Evolutionary conservation across 2,888 invertebrate genomes (phyloP).

Genomic region (Ganaspis brasiliensis): DNA sequence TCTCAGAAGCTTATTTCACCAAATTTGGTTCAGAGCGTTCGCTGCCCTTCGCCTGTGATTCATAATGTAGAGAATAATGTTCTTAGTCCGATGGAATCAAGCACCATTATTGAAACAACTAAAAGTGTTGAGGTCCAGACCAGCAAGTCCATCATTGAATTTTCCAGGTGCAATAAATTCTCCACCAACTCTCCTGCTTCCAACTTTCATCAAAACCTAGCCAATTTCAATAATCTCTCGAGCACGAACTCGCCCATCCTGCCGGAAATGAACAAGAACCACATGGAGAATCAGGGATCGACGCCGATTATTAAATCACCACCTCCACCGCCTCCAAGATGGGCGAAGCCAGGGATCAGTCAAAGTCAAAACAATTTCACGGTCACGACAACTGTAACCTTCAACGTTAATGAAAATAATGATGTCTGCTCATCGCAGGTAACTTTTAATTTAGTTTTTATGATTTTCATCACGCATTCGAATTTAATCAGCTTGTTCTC

Average conservation of each 20-base stretch:
- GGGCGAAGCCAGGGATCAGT: slow-evolving; percentile 88
- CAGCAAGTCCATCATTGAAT: slow-evolving; percentile 63
- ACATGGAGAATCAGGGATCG: slow-evolving; percentile 64
- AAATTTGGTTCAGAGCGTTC: slow-evolving; percentile 77
- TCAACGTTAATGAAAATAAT: slow-evolving; percentile 85
- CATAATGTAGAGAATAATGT: slow-evolving; percentile 78
- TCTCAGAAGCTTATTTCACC: slow-evolving; percentile 77
- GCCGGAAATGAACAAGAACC: slow-evolving; percentile 68
- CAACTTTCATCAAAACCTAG: slow-evolving; percentile 76
- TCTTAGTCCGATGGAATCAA: slow-evolving; percentile 71
- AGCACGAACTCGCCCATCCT: slow-evolving; percentile 69
- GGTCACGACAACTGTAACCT: slow-evolving; percentile 93
- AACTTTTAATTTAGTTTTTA: slow-evolving; percentile 44
- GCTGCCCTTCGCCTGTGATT: slow-evolving; percentile 77
- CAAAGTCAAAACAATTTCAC: slow-evolving; percentile 86
- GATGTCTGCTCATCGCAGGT: slow-evolving; percentile 66
- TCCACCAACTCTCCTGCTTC: slow-evolving; percentile 68
- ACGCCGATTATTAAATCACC: slow-evolving; percentile 82
- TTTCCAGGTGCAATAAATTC: slow-evolving; percentile 72
- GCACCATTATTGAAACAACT: slow-evolving; percentile 57
- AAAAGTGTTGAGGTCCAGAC: slow-evolving; percentile 62
- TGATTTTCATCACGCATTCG: too few species aligned
- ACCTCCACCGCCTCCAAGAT: slow-evolving; percentile 92
- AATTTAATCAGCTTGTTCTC: too few species aligned
- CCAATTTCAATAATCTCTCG: slow-evolving; percentile 71